Base-by-base conservation (phyloP, 2,888 invertebrate species). In the Lasioglossum oenotherae region DNA sequence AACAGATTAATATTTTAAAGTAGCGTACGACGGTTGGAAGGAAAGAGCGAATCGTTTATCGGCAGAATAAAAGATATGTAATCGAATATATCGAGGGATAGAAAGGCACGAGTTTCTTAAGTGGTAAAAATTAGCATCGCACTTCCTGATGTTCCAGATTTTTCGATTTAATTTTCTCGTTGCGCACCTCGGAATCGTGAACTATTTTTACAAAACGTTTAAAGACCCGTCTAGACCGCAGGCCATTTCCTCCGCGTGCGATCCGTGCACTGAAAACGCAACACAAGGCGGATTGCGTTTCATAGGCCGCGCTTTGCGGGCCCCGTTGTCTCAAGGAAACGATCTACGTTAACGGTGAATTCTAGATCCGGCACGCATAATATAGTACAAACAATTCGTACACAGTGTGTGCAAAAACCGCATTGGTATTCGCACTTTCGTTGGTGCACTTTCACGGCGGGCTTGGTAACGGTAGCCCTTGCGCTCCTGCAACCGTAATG, bases 351-450 rank as follows among this genome's bases (percentile, higher is more conserved):
- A 88, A 88, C 81, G 81, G 82, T 84, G 78, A 81, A 87, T 79
- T 81, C 31, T 38, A 69, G 74, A 80, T 81, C 82, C 85, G 85
- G 82, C 31, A 82, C 72, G 79, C 41, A 75, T 81, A 86, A 88
- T 77, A 49, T 64, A 64, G 49, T 80, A 64, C 88, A 64, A 76
- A 78, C 80, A 86, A 85, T 76, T 88, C 76, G 88, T 78, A 77
- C 69, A 84, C 79, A 35, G 77, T n/a, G 80, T 85, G 82, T 74
- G 82, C 78, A 85, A 85, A 87, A 84, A 86, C 53, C 78, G 80
- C 81, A 73, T 73, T 72, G 85, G 85, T 76, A 84, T 83, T 89
- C 82, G 60, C 78, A 89, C 80, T 85, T 89, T 87, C 82, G 88
- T 82, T 81, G 72, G 74, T 73, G 78, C 80, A 83, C 79, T 86